Conservation (phyloP, 2,888 invertebrate species). For the Erynnis tages region DNA sequence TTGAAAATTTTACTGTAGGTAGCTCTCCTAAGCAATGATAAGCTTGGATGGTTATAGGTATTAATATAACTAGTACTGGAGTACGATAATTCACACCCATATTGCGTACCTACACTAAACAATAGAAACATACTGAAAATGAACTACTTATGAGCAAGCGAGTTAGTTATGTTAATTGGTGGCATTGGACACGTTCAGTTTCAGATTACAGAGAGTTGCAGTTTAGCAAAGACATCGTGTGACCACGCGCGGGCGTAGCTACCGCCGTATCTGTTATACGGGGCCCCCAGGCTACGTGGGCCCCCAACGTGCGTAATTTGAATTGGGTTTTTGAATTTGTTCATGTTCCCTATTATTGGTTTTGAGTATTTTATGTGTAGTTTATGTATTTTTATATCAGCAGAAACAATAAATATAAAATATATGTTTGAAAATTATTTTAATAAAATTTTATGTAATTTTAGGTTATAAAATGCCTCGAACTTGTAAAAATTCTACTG, state of each 20-base stretch:
- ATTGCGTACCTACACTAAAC: constrained; percentile 8
- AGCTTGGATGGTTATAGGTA: not conserved
- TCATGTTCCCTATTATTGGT: not conserved
- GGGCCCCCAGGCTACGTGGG: too few species aligned
- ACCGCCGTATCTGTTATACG: too few species aligned
- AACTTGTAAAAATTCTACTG: not conserved
- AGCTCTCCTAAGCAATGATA: not conserved
- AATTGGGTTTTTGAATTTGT: too few species aligned
- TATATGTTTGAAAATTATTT: not conserved
- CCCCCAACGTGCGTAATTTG: too few species aligned
- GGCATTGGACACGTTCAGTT: constrained; percentile 18
- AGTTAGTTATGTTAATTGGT: constrained; percentile 19
- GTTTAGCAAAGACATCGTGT: too few species aligned
- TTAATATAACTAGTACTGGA: constrained; percentile 8
- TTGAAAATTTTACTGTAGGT: not conserved
- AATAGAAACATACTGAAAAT: constrained; percentile 20
- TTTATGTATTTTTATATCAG: not conserved
- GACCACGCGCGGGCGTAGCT: too few species aligned
- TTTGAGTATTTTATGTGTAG: not conserved
- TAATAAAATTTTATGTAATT: not conserved
- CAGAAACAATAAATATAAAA: not conserved
- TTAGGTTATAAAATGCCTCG: not conserved
- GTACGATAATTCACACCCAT: constrained; percentile 15
- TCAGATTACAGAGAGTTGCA: not conserved
- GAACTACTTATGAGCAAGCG: constrained; percentile 5